Percentiles rank a stretch among this genome's conserved stretches.
These are phyloP conservation scores for Anhinga rufa DNA, from an alignment of 2,113 vertebrate species.

Conservation along the genomic window DNA sequence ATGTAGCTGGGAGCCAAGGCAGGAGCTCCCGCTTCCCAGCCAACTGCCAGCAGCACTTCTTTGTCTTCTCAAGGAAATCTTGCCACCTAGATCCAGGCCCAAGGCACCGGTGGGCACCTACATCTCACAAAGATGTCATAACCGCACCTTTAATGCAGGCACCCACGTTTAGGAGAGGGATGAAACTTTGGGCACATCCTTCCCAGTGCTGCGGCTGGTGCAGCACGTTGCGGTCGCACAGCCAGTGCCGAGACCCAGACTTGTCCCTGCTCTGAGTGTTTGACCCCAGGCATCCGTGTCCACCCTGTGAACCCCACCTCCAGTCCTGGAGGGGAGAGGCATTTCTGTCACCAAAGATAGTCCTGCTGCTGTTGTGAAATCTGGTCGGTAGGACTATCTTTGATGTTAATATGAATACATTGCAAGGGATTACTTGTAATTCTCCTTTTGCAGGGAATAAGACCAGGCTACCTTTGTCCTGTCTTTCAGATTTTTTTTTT, in stretches of 20 bases:
- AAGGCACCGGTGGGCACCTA: neutral
- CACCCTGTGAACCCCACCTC: neutral
- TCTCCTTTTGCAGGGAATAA: neutral
- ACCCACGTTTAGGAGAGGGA: neutral
- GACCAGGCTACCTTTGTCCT: neutral
- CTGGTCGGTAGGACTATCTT: neutral
- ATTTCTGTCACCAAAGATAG: neutral
- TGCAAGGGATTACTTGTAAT: neutral
- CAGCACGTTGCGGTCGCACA: accelerated
- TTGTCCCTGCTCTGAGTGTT: accelerated
- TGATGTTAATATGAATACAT: neutral
- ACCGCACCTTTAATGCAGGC: neutral
- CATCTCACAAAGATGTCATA: neutral
- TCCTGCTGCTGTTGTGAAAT: neutral
- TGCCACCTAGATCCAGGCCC: neutral
- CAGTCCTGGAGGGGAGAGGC: neutral
- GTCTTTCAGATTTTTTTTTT: neutral
- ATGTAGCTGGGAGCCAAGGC: neutral
- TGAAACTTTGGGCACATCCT: accelerated
- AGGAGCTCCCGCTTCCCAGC: neutral
- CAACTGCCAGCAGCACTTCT: neutral
- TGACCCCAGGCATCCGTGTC: neutral
- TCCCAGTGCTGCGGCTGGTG: neutral
- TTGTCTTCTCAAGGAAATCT: neutral
- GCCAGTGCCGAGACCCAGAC: neutral